Base-by-base conservation (phyloP, 2,888 invertebrate genomes). In the Drosophila cyrtoloma region DNA sequence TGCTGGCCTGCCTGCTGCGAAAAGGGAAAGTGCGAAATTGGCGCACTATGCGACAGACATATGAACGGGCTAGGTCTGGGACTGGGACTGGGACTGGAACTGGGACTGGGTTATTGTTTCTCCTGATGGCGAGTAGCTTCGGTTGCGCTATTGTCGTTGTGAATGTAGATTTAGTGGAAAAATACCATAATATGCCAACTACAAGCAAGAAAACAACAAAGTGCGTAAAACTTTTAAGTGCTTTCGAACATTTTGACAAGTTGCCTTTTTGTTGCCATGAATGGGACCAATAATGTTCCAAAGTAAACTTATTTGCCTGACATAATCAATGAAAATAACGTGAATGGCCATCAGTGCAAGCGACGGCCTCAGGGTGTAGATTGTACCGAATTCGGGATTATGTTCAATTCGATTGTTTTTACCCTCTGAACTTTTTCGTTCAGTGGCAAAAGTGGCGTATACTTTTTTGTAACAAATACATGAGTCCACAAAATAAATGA, bases 161-260 rank as follows among this genome's bases (percentile, higher is more conserved):
- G 47, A 65, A 67, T 79, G 74, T 65, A 70, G 82, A 77, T 81
- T 75, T 75, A 84, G 87, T 87, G 82, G 73, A 88, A 81, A 79
- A 86, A 79, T 76, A 69, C 76, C 77, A 75, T 79, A 86, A 88
- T 86, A 73, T 75, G 62, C 71, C 81, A 73, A 86, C 77, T 71
- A 85, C 75, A 78, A 75, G 71, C 72, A 75, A 73, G 72, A 78
- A 77, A 83, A 77, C 66, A 85, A 61, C 72, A 71, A 74, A 77
- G 68, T 86, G 86, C 77, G 84, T 79, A 76, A 88, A 86, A 86
- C 76, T 86, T 86, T 88, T 86, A 88, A 86, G 89, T 86, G 86
- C 86, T 86, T 88, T 86, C 71, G 79, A 86, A 81, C 86, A 86
- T 86, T 88, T 86, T 88, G 86, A 88, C 86, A 88, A 86, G 84